phyloP scores from a whole-genome alignment of 2,113 vertebrate genomes.

The Zosterops borbonicus region DNA sequence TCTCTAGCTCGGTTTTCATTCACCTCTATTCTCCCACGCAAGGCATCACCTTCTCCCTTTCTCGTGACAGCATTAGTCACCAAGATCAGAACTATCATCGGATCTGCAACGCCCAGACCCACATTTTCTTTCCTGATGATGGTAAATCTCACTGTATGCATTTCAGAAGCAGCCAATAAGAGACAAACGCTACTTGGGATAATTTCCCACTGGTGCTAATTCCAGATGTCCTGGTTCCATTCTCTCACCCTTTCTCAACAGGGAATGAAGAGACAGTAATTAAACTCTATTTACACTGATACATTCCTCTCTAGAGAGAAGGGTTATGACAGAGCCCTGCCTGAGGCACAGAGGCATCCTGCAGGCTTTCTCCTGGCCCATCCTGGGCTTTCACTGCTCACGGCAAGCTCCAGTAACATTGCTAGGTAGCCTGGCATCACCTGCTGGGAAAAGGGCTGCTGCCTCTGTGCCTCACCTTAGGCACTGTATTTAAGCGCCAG shows the following conservation, averaged over 20 bases:
- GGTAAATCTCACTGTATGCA: neutral
- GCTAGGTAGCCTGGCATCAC: rapidly evolving
- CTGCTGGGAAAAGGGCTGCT: neutral
- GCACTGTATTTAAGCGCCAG: neutral
- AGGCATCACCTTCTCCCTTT: neutral
- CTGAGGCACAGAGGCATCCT: neutral
- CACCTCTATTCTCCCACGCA: neutral
- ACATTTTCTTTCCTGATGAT: neutral
- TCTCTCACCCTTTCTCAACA: neutral
- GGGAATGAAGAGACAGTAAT: neutral
- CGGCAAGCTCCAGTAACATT: neutral
- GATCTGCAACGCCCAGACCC: neutral
- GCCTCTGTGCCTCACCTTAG: neutral
- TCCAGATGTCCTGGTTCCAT: neutral
- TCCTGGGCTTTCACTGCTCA: neutral
- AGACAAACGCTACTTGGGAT: neutral
- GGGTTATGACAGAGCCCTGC: neutral
- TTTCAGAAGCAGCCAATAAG: neutral
- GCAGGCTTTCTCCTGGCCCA: rapidly evolving
- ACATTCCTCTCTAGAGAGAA: neutral
- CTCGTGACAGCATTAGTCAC: neutral
- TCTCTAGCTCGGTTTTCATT: neutral
- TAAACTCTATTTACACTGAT: neutral
- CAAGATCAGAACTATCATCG: neutral
- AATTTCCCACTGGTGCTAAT: neutral